phyloP scores from a whole-genome alignment of 2,113 vertebrate species.

The Cyphotilapia sp. region DNA sequence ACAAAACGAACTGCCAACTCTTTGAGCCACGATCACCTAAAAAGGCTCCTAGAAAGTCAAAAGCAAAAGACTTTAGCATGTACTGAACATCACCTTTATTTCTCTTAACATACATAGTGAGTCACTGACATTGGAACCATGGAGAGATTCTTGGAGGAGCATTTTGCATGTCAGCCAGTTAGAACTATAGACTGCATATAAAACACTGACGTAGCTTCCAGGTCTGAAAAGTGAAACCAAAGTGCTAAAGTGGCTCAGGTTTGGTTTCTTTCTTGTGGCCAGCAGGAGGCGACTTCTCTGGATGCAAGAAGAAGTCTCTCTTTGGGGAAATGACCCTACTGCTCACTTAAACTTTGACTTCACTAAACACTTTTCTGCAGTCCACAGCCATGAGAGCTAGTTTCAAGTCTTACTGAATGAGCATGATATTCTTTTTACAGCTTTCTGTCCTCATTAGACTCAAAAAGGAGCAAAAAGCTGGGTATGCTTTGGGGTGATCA shows the following conservation, averaged over 20 bases:
- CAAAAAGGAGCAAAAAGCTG: not conserved
- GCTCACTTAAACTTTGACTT: not conserved
- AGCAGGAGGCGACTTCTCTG: not conserved
- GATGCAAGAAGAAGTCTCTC: not conserved
- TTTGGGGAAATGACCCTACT: not conserved
- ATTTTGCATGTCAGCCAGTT: not conserved
- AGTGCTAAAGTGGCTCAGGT: fast-evolving
- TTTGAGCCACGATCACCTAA: too few species aligned
- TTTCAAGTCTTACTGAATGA: not conserved
- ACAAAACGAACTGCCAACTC: too few species aligned
- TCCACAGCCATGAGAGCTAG: not conserved
- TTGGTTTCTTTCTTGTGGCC: not conserved
- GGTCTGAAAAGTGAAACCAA: not conserved
- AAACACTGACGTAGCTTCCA: not conserved
- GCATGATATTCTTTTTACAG: not conserved
- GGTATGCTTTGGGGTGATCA: not conserved
- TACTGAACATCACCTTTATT: not conserved
- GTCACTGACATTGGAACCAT: not conserved
- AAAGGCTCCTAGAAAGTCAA: not conserved
- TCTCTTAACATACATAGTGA: not conserved
- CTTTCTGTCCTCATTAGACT: not conserved
- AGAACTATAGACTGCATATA: not conserved
- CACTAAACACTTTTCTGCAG: not conserved
- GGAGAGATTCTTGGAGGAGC: not conserved
- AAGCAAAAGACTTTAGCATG: not conserved